phyloP scores from a whole-genome alignment of 2,888 invertebrate genomes.

The Xanthostigma xanthostigma region DNA sequence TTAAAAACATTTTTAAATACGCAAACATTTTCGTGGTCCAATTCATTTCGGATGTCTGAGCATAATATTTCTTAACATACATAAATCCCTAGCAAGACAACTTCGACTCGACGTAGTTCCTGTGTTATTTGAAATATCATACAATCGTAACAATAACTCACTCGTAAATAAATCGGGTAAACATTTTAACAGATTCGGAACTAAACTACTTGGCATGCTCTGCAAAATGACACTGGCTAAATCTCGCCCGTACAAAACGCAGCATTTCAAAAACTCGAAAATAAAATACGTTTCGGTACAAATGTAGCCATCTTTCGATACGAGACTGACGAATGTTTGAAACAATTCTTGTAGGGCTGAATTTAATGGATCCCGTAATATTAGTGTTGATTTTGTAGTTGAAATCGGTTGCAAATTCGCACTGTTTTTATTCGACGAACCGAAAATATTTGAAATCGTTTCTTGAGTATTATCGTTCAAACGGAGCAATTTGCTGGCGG shows the following conservation, averaged over 20 bases:
- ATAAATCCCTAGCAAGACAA: conserved; percentile 74
- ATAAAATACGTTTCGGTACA: conserved; percentile 75
- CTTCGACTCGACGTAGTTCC: conserved; percentile 60
- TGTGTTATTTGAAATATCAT: conserved; percentile 42
- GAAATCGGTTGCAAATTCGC: too few species aligned
- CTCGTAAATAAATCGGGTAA: conserved; percentile 64
- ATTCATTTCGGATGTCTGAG: conserved; percentile 26
- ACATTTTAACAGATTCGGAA: conserved; percentile 65
- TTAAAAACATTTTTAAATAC: too few species aligned
- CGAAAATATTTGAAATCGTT: too few species aligned
- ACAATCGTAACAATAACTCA: conserved; percentile 56
- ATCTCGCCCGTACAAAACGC: conserved; percentile 64
- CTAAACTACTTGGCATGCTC: conserved; percentile 58
- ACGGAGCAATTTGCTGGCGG: conserved; percentile 22
- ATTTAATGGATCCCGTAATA: conserved; percentile 47
- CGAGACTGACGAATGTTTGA: conserved; percentile 53
- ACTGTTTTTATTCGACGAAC: too few species aligned
- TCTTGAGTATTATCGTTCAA: conserved; percentile 11
- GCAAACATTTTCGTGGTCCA: too few species aligned
- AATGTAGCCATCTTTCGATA: conserved; percentile 56
- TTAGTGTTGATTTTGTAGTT: conserved; percentile 17
- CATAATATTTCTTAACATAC: conserved; percentile 69
- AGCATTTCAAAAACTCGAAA: conserved; percentile 56
- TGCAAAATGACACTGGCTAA: conserved; percentile 54
- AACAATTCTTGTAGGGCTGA: conserved; percentile 53